phyloP scores from a whole-genome alignment of 2,888 invertebrate genomes.

The Drosophila meridiana region DNA sequence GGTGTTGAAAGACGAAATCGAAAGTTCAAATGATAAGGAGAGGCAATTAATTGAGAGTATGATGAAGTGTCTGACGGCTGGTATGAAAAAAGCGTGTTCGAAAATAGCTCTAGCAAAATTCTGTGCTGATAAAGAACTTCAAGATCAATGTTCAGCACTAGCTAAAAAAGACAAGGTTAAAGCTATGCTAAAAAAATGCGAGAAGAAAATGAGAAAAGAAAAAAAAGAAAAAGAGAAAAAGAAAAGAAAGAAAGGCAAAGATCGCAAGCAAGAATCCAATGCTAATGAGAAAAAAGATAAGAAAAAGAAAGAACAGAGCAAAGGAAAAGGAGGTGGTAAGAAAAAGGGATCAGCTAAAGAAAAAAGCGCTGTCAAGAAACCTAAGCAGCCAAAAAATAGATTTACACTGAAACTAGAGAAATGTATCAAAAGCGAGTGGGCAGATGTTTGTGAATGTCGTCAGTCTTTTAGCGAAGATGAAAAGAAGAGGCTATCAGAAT shows the following conservation, averaged over 20 bases:
- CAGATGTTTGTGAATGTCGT: slow-evolving; percentile 8
- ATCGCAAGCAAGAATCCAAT: neutral
- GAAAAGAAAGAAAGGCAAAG: neutral
- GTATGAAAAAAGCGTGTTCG: slow-evolving; percentile 33
- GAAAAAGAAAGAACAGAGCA: neutral
- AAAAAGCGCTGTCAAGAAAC: neutral
- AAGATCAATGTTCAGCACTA: slow-evolving; percentile 2
- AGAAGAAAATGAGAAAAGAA: neutral
- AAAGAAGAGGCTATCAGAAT: neutral
- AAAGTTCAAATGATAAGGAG: slow-evolving; percentile 13
- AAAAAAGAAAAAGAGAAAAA: neutral
- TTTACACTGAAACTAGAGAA: slow-evolving; percentile 28
- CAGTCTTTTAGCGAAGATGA: slow-evolving; percentile 12
- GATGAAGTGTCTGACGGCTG: slow-evolving; percentile 28
- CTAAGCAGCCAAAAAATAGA: neutral
- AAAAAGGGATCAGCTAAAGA: neutral
- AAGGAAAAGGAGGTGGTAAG: neutral
- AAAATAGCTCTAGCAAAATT: slow-evolving; percentile 25
- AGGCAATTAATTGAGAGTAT: slow-evolving; percentile 10
- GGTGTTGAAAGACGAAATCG: neutral
- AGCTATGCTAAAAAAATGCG: slow-evolving; percentile 11
- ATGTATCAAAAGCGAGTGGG: slow-evolving; percentile 39
- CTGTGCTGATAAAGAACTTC: slow-evolving; percentile 15
- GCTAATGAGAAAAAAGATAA: neutral
- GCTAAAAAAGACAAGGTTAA: slow-evolving; percentile 15